A percentile compares a stretch with the other conserved stretches of the same genome.
Evolutionary conservation across 2,888 invertebrate genomes (phyloP).

Genomic region (Acanthosoma haemorrhoidale): DNA sequence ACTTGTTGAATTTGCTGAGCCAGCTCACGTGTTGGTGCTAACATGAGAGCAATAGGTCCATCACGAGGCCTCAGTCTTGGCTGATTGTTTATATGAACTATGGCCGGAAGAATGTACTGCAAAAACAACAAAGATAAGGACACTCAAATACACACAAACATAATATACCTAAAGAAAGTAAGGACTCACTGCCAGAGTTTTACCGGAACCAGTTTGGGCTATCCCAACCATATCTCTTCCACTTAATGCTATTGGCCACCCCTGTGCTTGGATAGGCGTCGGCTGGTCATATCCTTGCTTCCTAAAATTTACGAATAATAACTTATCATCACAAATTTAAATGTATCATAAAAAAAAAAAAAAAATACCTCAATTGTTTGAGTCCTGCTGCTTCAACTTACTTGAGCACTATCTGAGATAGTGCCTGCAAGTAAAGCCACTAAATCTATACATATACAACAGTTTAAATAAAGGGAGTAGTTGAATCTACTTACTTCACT

Average conservation of each 20-base stretch:
- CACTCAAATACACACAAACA: neutral
- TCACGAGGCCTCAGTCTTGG: slow-evolving; percentile 78
- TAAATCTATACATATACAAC: neutral
- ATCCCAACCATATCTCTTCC: slow-evolving; percentile 93
- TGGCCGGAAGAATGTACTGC: slow-evolving; percentile 82
- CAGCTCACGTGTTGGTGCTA: slow-evolving; percentile 84
- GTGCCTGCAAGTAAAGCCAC: neutral
- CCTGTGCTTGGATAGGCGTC: slow-evolving; percentile 91
- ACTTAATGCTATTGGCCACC: slow-evolving; percentile 91
- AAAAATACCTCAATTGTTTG: neutral
- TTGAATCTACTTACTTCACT: slow-evolving; percentile 42
- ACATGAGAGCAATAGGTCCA: slow-evolving; percentile 85
- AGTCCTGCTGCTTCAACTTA: too few species aligned
- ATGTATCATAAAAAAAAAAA: neutral
- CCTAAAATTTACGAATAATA: slow-evolving; percentile 43
- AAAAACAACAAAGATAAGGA: slow-evolving; percentile 24
- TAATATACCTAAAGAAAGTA: neutral
- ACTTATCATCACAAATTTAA: neutral
- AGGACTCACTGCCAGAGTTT: slow-evolving; percentile 64
- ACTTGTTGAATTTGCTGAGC: slow-evolving; percentile 90
- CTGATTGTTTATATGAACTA: slow-evolving; percentile 91
- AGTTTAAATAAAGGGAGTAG: too few species aligned
- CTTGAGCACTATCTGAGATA: too few species aligned
- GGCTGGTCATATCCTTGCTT: slow-evolving; percentile 81
- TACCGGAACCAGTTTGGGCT: slow-evolving; percentile 90